A percentile compares a stretch with the other conserved stretches of the same genome.
These are phyloP conservation scores for Dromococcyx pavoninus DNA, from an alignment of 2,797 vertebrate genomes.

Conservation along the genomic window DNA sequence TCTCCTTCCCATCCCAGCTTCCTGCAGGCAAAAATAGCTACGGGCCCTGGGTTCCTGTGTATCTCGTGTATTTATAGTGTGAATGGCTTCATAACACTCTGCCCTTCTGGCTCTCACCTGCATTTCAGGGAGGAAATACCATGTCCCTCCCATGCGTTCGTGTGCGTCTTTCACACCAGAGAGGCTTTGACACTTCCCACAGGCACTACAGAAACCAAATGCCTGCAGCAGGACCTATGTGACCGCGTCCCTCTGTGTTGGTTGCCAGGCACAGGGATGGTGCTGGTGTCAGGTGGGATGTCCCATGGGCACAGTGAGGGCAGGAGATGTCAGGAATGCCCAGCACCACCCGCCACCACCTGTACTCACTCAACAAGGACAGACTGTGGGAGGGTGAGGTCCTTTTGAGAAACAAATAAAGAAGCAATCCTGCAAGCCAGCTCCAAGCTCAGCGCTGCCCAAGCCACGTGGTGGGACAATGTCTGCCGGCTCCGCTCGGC, in stretches of 20 bases:
- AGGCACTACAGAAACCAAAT: neutral
- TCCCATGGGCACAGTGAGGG: accelerated
- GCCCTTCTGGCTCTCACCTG: slow-evolving; percentile 41
- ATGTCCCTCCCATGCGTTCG: accelerated
- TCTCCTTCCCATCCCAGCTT: slow-evolving; percentile 31
- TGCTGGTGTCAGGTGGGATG: neutral
- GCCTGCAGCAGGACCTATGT: neutral
- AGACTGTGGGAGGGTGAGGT: accelerated
- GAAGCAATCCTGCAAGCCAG: neutral
- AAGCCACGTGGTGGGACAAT: neutral
- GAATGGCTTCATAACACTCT: neutral
- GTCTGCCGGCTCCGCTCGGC: neutral
- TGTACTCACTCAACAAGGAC: neutral
- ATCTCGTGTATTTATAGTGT: slow-evolving; percentile 30
- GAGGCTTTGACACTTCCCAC: neutral
- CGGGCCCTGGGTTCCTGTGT: slow-evolving; percentile 10
- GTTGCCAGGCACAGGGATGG: accelerated
- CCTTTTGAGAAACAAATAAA: neutral
- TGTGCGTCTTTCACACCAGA: neutral
- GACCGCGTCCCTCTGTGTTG: accelerated
- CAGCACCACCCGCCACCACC: neutral
- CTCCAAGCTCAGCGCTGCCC: neutral
- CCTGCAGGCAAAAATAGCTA: slow-evolving; percentile 64
- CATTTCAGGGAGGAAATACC: neutral
- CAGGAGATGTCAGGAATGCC: accelerated